Evolutionary conservation across 2,888 invertebrate species (phyloP).

Genomic region (Pachymerium ferrugineum): DNA sequence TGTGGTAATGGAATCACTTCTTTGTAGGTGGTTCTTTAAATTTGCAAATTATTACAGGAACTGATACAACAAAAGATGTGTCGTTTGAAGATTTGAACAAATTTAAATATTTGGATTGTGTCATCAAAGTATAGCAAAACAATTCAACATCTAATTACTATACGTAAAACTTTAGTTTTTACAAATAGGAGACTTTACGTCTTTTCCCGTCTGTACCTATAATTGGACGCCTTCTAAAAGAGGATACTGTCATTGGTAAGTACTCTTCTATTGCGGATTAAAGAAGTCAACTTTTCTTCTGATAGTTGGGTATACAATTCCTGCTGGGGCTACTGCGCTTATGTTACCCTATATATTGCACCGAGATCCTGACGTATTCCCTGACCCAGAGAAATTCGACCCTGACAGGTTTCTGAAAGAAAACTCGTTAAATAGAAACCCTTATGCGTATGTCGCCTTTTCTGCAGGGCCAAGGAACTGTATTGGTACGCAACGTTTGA

Average conservation of each 20-base stretch:
- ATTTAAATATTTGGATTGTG: too few species aligned
- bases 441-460: constrained; percentile 49
- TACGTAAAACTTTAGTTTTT: too few species aligned
- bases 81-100: too few species aligned
- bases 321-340: constrained; percentile 61
- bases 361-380: constrained; percentile 58
- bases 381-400: constrained; percentile 64
- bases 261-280: background rate
- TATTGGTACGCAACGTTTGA: constrained; percentile 31
- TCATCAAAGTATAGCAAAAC: too few species aligned
- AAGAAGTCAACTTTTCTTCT: background rate
- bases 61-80: too few species aligned
- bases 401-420: constrained; percentile 72
- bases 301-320: constrained; percentile 54
- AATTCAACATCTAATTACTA: too few species aligned
- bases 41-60: too few species aligned
- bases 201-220: background rate
- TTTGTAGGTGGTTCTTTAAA: background rate
- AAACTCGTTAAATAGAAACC: constrained; percentile 65
- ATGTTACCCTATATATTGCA: constrained; percentile 61
- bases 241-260: background rate
- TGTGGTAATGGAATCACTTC: constrained; percentile 34
- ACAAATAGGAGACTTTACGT: constrained; percentile 9
- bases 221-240: background rate
- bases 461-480: constrained; percentile 47